A percentile compares a stretch with the other conserved stretches of the same genome.
Conservation (phyloP, 53 echinoderm and acorn worm genomes). For the Stichopus horrens region DNA sequence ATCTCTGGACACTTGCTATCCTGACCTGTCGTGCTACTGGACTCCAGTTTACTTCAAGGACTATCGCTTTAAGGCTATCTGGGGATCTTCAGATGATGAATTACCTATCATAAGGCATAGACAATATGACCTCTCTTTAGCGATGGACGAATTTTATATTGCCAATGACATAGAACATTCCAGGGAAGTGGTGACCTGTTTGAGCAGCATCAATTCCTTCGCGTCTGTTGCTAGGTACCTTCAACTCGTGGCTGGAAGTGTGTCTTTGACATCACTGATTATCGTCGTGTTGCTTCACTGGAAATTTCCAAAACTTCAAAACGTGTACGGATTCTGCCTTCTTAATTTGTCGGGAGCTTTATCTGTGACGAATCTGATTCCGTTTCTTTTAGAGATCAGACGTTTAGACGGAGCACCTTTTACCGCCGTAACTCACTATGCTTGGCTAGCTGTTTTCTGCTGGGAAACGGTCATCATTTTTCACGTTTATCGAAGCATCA, state of each 20-base stretch:
- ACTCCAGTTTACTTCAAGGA: conserved; percentile 4
- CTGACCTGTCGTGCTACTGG: background rate
- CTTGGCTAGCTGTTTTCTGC: conserved; percentile 13
- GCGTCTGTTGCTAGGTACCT: conserved; percentile 19
- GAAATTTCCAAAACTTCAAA: conserved; percentile 12
- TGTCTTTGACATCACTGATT: background rate
- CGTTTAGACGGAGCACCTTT: background rate
- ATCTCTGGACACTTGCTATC: background rate
- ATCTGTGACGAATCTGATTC: background rate
- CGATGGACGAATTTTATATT: background rate
- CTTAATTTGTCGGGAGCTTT: background rate
- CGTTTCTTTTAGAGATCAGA: background rate
- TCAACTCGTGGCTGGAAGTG: background rate
- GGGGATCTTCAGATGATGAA: background rate
- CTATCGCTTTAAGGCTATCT: background rate
- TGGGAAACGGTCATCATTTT: conserved; percentile 33
- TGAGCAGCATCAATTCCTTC: background rate
- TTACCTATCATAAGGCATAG: background rate
- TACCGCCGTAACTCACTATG: conserved; percentile 13
- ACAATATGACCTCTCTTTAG: background rate
- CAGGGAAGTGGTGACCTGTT: background rate
- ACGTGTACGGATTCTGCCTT: conserved; percentile 30
- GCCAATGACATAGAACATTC: background rate
- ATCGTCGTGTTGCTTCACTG: conserved; percentile 24
- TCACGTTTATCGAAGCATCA: conserved; percentile 14